Percentiles rank a stretch among this genome's conserved stretches.
phyloP scores from a whole-genome alignment of 2,797 vertebrate genomes.

The Oryzias sinensis region DNA sequence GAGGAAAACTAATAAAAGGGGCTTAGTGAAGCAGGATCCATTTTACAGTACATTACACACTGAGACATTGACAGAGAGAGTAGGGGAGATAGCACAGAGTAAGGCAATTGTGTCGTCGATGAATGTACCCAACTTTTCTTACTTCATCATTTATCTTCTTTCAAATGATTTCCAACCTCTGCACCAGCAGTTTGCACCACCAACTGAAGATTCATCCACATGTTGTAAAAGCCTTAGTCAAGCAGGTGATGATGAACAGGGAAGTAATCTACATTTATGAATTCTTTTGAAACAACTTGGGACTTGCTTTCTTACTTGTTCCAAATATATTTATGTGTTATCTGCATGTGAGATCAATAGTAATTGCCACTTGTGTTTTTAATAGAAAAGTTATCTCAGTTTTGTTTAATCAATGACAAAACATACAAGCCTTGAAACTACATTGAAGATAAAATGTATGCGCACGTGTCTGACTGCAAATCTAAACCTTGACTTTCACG shows the following conservation, averaged over 20 bases:
- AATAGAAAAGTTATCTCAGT: not conserved
- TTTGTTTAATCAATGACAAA: constrained; percentile 15
- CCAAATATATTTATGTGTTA: not conserved
- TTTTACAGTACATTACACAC: constrained; percentile 78
- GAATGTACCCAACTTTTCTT: constrained; percentile 56
- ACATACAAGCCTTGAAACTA: constrained; percentile 53
- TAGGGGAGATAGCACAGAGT: constrained; percentile 47
- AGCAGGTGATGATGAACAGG: constrained; percentile 16
- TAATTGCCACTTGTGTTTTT: not conserved
- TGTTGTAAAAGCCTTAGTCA: constrained; percentile 7
- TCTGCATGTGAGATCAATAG: too few species aligned
- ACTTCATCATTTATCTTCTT: constrained; percentile 66
- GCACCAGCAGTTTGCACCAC: constrained; percentile 30
- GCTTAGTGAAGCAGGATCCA: constrained; percentile 70
- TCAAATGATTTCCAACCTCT: constrained; percentile 33
- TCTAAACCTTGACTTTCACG: constrained; percentile 56
- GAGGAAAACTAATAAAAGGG: constrained; percentile 67
- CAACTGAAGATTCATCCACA: constrained; percentile 31
- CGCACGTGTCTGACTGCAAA: constrained; percentile 69
- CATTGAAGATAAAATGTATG: constrained; percentile 54
- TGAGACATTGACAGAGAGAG: constrained; percentile 71
- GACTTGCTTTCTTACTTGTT: not conserved
- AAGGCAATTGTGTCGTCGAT: constrained; percentile 62
- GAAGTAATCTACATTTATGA: constrained; percentile 5
- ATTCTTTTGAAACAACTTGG: too few species aligned